Base-by-base conservation (phyloP, 2,797 vertebrate species). In the Australoheros facetus region DNA sequence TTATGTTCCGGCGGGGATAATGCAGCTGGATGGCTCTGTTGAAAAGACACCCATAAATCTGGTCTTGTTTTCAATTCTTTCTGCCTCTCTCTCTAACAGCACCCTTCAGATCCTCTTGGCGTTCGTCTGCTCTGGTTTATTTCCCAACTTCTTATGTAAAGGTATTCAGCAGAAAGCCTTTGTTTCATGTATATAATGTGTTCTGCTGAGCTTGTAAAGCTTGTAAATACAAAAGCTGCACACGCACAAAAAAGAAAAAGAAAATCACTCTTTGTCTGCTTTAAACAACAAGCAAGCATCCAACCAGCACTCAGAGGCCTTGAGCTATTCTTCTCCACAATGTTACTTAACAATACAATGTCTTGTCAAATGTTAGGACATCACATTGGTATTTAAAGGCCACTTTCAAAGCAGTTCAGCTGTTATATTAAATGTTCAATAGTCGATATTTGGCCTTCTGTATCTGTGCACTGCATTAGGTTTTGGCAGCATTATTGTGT, bases 21-120 rank as follows among this genome's bases (percentile, higher is more conserved):
- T 91, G 88, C 87, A 90, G 89, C 89, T 84, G 78, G 83, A 90
- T 39, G 73, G 83, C 89, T 91, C 77, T 88, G 82, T 90, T 91
- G 89, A 92, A 92, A 89, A 93, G 92, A 92, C 81, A 56, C 74
- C 83, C 79, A 90, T 94, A 93, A 94, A 94, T 93, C 92, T 92
- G 86, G 91, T 90, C 90, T 90, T 85, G 82, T 91, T 94, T 89
- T 93, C 80, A 7, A 69, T 69, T 77, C 58, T 51, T 84, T 69
- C 71, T 64, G 17, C 7, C n/a, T 83, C 37, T 76, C 84, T 83
- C 72, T 82, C 42, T 75, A 84, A 80, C 81, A 78, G 82, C 60
- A 32, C 64, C 85, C 77, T 74, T 84, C 77, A 87, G 82, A 91
- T 90, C 83, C 76, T 84, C 84, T 83, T 69, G 79, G 73, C 78